A percentile compares a stretch with the other conserved stretches of the same genome.
Evolutionary conservation across 2,888 invertebrate genomes (phyloP).

Genomic region (Cheilosia scutellata): DNA sequence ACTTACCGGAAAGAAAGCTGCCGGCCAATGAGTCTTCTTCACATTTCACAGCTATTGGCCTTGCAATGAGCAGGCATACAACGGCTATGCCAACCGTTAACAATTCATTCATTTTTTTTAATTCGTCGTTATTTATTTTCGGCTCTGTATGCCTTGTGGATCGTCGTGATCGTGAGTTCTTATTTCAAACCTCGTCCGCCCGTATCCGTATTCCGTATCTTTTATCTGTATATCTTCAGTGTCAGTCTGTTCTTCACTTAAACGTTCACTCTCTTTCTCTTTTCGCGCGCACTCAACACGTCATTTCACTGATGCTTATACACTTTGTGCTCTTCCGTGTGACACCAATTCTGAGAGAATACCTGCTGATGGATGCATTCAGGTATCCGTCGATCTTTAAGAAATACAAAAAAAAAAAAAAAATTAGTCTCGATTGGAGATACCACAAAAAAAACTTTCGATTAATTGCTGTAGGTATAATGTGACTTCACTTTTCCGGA

Average conservation of each 20-base stretch:
- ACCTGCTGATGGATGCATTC: slow-evolving; percentile 61
- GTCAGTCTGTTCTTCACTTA: neutral
- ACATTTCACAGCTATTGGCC: slow-evolving; percentile 68
- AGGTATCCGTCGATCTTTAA: slow-evolving; percentile 47
- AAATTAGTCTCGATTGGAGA: slow-evolving; percentile 54
- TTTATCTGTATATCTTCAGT: slow-evolving; percentile 26
- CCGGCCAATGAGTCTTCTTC: slow-evolving; percentile 92
- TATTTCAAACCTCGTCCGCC: slow-evolving; percentile 37
- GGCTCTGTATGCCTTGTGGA: slow-evolving; percentile 39
- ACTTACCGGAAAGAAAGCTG: slow-evolving; percentile 92
- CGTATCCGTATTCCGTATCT: neutral
- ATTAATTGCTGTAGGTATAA: slow-evolving; percentile 53
- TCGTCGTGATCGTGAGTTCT: slow-evolving; percentile 55
- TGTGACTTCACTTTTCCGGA: slow-evolving; percentile 69
- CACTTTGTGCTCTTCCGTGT: slow-evolving; percentile 37
- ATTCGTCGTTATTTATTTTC: slow-evolving; percentile 43
- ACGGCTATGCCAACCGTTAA: slow-evolving; percentile 75
- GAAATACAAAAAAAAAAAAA: slow-evolving; percentile 34
- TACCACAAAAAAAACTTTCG: slow-evolving; percentile 62
- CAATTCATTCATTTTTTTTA: slow-evolving; percentile 76
- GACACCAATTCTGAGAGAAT: slow-evolving; percentile 63
- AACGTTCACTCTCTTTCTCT: slow-evolving; percentile 35
- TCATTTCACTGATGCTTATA: slow-evolving; percentile 64
- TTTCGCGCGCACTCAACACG: slow-evolving; percentile 60
- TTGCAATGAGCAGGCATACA: slow-evolving; percentile 70